A percentile compares a stretch with the other conserved stretches of the same genome.
phyloP scores from a whole-genome alignment of 2,797 vertebrate species.

The Lateolabrax maculatus region DNA sequence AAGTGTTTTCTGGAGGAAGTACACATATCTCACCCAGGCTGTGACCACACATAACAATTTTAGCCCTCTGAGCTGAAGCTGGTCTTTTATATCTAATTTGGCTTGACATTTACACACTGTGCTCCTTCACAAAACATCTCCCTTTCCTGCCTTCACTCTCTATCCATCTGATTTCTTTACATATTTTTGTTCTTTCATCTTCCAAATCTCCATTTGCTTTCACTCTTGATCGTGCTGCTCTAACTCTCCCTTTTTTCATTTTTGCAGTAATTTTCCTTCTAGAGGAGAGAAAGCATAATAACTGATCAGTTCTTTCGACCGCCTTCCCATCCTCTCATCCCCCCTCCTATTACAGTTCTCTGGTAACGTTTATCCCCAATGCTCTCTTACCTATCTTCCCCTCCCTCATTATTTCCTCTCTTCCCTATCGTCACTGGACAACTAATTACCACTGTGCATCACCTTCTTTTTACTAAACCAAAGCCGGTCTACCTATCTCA shows the following conservation, averaged over 20 bases:
- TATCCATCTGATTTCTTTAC: slow-evolving; percentile 29
- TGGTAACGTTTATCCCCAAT: background rate
- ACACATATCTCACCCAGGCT: slow-evolving; percentile 63
- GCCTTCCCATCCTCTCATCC: slow-evolving; percentile 17
- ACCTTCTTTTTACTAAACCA: slow-evolving; percentile 15
- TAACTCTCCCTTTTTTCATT: background rate
- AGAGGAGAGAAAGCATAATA: slow-evolving; percentile 35
- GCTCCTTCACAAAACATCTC: slow-evolving; percentile 46
- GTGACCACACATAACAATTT: slow-evolving; percentile 63
- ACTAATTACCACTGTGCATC: slow-evolving; percentile 53
- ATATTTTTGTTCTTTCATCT: slow-evolving; percentile 23
- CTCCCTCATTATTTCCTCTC: slow-evolving; percentile 49
- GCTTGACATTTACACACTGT: slow-evolving; percentile 63
- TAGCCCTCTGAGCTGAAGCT: slow-evolving; percentile 62
- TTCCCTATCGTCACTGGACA: slow-evolving; percentile 12
- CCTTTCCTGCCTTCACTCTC: slow-evolving; percentile 20
- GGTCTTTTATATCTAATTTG: slow-evolving; percentile 70
- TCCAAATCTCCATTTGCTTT: slow-evolving; percentile 3
- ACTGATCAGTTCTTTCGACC: slow-evolving; percentile 46
- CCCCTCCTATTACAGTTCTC: slow-evolving; percentile 15
- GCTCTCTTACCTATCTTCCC: slow-evolving; percentile 13
- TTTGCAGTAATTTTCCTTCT: slow-evolving; percentile 20
- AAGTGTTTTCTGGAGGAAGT: slow-evolving; percentile 72
- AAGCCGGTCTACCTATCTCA: slow-evolving; percentile 30
- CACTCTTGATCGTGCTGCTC: background rate